Evolutionary conservation across 2,797 vertebrate species (phyloP).

Genomic region (Spea hammondii): DNA sequence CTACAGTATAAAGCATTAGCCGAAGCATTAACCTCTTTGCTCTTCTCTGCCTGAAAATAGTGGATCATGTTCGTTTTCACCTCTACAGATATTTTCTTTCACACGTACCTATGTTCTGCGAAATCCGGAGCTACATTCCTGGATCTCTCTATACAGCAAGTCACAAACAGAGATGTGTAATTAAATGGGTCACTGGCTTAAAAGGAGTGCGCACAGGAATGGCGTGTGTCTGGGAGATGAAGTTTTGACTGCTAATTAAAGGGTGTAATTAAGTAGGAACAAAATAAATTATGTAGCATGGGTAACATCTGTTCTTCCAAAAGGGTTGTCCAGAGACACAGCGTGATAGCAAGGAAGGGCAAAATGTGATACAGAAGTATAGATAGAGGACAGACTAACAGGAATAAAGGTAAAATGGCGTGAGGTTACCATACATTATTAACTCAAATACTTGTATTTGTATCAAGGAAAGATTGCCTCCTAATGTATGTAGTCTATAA

Average conservation of each 20-base stretch:
- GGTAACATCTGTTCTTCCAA: conserved; percentile 65
- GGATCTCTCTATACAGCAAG: conserved; percentile 38
- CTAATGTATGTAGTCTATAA: too few relatives aligned
- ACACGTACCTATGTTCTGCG: conserved; percentile 20
- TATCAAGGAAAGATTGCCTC: too few relatives aligned
- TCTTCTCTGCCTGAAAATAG: background rate
- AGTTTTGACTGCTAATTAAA: conserved; percentile 64
- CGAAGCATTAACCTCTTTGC: background rate
- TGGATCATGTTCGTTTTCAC: background rate
- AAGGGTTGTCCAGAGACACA: conserved; percentile 54
- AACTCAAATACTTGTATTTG: too few relatives aligned
- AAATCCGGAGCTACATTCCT: conserved; percentile 21
- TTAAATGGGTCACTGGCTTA: conserved; percentile 49
- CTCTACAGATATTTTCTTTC: background rate
- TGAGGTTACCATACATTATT: too few relatives aligned
- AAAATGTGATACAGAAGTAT: conserved; percentile 11
- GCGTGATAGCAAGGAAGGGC: conserved; percentile 8
- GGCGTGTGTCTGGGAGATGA: conserved; percentile 32
- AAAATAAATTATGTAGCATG: conserved; percentile 61
- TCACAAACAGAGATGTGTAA: conserved; percentile 45
- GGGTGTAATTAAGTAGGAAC: conserved; percentile 66
- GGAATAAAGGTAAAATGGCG: background rate
- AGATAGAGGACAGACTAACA: background rate
- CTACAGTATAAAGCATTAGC: background rate
- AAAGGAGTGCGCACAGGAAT: conserved; percentile 38